Conservation (phyloP, 2,888 invertebrate genomes). For the Acrobasis suavella region DNA sequence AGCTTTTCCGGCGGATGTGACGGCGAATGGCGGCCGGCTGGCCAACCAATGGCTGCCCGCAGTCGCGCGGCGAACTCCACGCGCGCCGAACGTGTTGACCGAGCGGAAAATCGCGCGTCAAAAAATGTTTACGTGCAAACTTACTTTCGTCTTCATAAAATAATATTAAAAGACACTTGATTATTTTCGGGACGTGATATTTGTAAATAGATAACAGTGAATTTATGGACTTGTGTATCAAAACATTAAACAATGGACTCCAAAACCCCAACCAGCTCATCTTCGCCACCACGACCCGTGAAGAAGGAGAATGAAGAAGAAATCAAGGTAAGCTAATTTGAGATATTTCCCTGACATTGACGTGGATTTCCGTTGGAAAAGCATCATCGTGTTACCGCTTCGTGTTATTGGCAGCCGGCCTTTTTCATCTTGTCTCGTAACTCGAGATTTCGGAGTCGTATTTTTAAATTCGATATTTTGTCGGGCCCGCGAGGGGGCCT, state of each 20-base stretch:
- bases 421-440: conserved; percentile 69
- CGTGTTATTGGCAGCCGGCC: conserved; percentile 73
- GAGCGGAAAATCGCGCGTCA: conserved; percentile 31
- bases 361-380: conserved; percentile 65
- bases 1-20: conserved; percentile 47
- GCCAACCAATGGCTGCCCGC: conserved; percentile 49
- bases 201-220: conserved; percentile 18
- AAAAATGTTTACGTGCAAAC: conserved; percentile 69
- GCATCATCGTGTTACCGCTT: conserved; percentile 65
- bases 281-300: conserved; percentile 71
- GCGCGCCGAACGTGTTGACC: conserved; percentile 37
- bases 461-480: conserved; percentile 78
- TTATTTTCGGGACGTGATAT: neutral
- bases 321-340: conserved; percentile 84
- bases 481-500: conserved; percentile 54
- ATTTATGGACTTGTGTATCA: conserved; percentile 40
- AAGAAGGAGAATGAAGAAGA: conserved; percentile 90
- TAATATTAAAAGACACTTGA: neutral
- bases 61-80: conserved; percentile 60
- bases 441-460: conserved; percentile 70
- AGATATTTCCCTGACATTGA: conserved; percentile 55
- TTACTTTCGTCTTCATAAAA: conserved; percentile 39
- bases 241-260: conserved; percentile 70
- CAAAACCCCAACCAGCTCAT: conserved; percentile 67
- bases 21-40: conserved; percentile 33